Evolutionary conservation across 1,140 invertebrate species (phyloP), one percentile per base, ranked within the genome.

Genomic region (Akabosia matsudoensis): DNA sequence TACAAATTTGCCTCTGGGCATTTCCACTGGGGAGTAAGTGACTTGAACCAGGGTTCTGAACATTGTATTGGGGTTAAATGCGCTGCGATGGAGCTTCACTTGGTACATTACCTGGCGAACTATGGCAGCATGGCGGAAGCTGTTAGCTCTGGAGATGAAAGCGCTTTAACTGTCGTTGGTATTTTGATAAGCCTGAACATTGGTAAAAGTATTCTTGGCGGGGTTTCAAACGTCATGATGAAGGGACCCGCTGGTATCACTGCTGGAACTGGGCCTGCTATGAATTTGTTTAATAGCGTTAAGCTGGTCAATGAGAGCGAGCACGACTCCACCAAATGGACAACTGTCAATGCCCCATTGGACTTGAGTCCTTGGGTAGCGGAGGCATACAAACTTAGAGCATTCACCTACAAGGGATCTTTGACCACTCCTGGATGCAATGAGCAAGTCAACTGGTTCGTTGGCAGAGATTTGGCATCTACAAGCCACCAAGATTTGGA

Each of bases 361-460:
- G 70, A 72, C 22, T 24, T 72, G 3, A 45, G 33, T 22, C 10
- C 33, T 18, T 28, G 34, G 3, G 3, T 72, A 28, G 22, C 24
- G 3, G 30, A 7, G 4, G 30, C 7, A 10, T 2, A 3, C 2
- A 16, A 7, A 16, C 3, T 22, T 3, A 1, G 22, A 10, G 22
- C 45, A 1, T 72, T 22, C 26, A 30, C 70, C 31, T 72, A 72
- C 70, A 34, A 72, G 24, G 70, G 70, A 18, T 72, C 70, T 2
- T 28, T 72, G 3, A 72, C 70, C 70, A 72, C 70, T 7, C 70
- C 70, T 1, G 70, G 33, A 4, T 72, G 70, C 70, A 72, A 72
- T 22, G 70, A 72, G 33, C 70, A 72, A 34, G 70, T 72, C 7
- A 72, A 72, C 70, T 72, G 70, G 70, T 72, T n/a, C n/a, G 70